These are phyloP conservation scores for Melanotus villosus DNA, from an alignment of 2,888 invertebrate species.

Conservation along the genomic window DNA sequence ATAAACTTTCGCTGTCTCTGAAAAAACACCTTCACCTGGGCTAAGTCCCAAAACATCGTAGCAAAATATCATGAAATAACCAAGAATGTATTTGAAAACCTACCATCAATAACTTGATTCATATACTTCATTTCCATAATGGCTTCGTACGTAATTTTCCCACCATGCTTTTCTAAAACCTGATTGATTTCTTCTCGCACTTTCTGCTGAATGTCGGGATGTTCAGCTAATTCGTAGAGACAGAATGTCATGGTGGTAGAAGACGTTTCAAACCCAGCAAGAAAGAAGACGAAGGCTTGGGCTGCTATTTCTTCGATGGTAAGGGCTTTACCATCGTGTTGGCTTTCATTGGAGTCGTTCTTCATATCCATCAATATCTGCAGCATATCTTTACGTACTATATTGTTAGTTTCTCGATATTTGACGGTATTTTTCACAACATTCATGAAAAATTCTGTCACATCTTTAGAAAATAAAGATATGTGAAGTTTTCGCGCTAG, in stretches of 20 bases:
- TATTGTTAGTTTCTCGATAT: conserved; percentile 49
- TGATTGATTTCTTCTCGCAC: conserved; percentile 65
- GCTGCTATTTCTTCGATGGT: too few relatives aligned
- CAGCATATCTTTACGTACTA: conserved; percentile 62
- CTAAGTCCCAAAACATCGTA: too few relatives aligned
- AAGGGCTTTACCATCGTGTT: neutral
- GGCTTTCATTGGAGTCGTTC: conserved; percentile 59
- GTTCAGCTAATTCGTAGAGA: too few relatives aligned
- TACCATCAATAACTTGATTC: too few relatives aligned
- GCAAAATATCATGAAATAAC: too few relatives aligned
- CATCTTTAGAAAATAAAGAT: conserved; percentile 42
- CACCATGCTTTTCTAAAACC: conserved; percentile 63
- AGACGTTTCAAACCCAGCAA: conserved; percentile 65
- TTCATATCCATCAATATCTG: conserved; percentile 61
- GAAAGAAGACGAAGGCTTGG: conserved; percentile 58
- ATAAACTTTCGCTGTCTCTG: too few relatives aligned
- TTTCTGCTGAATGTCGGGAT: conserved; percentile 66
- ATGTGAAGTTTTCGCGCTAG: conserved; percentile 40
- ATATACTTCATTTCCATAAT: conserved; percentile 69
- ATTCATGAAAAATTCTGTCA: conserved; percentile 53
- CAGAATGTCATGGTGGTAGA: conserved; percentile 67
- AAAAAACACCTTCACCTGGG: too few relatives aligned
- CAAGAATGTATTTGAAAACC: too few relatives aligned
- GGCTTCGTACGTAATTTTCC: conserved; percentile 68
- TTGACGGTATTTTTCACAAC: conserved; percentile 53